Evolutionary conservation across 2,888 invertebrate genomes (phyloP).

Genomic region (Parelbella ahira): DNA sequence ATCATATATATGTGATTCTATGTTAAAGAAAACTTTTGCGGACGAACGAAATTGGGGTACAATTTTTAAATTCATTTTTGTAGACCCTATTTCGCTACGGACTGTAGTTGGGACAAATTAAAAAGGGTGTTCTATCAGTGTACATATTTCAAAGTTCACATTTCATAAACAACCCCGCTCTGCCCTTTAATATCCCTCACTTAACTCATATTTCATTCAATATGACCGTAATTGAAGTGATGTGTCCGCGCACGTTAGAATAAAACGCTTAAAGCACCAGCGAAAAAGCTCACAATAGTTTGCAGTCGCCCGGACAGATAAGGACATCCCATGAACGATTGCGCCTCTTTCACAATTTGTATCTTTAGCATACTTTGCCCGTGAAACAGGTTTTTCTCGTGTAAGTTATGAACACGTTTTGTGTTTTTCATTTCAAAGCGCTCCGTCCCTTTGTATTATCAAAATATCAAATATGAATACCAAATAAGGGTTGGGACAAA

Average conservation of each 20-base stretch:
- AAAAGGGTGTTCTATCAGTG: slow-evolving; percentile 70
- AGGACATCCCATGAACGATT: slow-evolving; percentile 68
- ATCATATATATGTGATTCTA: slow-evolving; percentile 47
- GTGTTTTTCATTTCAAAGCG: slow-evolving; percentile 67
- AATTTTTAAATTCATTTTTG: slow-evolving; percentile 41
- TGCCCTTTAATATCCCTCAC: slow-evolving; percentile 80
- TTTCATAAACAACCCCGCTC: slow-evolving; percentile 70
- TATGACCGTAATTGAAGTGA: slow-evolving; percentile 78
- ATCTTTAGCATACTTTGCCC: slow-evolving; percentile 73
- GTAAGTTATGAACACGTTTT: slow-evolving; percentile 58
- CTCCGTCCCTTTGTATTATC: slow-evolving; percentile 74
- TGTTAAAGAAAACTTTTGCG: slow-evolving; percentile 49
- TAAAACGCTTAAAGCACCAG: slow-evolving; percentile 51
- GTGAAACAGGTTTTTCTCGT: slow-evolving; percentile 74
- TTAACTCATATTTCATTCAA: slow-evolving; percentile 79
- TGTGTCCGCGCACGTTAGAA: slow-evolving; percentile 51
- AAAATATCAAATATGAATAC: slow-evolving; percentile 80
- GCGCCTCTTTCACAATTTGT: slow-evolving; percentile 80
- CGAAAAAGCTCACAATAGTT: slow-evolving; percentile 55
- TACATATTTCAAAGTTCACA: slow-evolving; percentile 76
- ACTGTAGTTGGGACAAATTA: slow-evolving; percentile 74
- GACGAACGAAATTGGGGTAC: slow-evolving; percentile 44
- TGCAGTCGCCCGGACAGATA: slow-evolving; percentile 46
- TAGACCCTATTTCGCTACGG: slow-evolving; percentile 66
- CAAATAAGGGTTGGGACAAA: slow-evolving; percentile 79